These are phyloP conservation scores for Drosophila lini DNA, from an alignment of 1,140 invertebrate species.

Conservation along the genomic window DNA sequence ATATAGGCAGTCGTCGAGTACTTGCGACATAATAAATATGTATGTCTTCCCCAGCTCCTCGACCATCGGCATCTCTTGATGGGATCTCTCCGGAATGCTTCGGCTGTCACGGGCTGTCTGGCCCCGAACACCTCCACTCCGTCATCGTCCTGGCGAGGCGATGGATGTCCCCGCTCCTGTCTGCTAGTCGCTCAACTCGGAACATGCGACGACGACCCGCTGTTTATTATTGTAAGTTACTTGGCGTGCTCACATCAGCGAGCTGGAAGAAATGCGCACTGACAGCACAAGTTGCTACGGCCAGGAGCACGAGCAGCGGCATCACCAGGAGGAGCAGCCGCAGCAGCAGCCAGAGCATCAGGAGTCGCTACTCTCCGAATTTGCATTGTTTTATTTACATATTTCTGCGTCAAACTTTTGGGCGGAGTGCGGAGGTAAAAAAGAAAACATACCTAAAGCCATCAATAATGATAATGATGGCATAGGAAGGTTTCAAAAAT, in stretches of 20 bases:
- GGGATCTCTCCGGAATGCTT: slow-evolving; percentile 8
- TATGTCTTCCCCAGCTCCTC: slow-evolving; percentile 22
- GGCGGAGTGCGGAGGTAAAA: not conserved
- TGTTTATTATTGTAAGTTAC: slow-evolving; percentile 77
- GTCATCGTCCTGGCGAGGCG: slow-evolving; percentile 22
- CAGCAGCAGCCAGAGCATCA: slow-evolving; percentile 2
- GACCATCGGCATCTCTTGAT: slow-evolving; percentile 17
- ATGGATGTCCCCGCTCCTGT: slow-evolving; percentile 42
- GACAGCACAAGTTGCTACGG: slow-evolving; percentile 65
- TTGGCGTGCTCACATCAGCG: slow-evolving; percentile 72
- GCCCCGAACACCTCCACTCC: slow-evolving; percentile 27
- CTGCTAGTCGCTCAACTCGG: slow-evolving; percentile 41
- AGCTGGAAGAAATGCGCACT: slow-evolving; percentile 69
- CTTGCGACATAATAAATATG: slow-evolving; percentile 63
- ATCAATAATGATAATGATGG: slow-evolving; percentile 37
- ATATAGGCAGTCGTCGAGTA: slow-evolving; percentile 52
- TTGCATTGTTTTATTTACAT: slow-evolving; percentile 80
- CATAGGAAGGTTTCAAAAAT: not conserved
- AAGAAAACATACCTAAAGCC: slow-evolving; percentile 1
- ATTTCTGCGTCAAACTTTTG: slow-evolving; percentile 47
- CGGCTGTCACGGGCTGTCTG: slow-evolving; percentile 45
- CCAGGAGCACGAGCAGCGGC: slow-evolving; percentile 1
- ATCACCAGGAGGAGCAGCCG: not conserved
- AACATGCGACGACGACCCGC: slow-evolving; percentile 36
- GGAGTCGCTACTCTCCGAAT: slow-evolving; percentile 34